These are phyloP conservation scores for Gastracanthus pulcherrimus DNA, from an alignment of 2,888 invertebrate genomes.

Conservation along the genomic window DNA sequence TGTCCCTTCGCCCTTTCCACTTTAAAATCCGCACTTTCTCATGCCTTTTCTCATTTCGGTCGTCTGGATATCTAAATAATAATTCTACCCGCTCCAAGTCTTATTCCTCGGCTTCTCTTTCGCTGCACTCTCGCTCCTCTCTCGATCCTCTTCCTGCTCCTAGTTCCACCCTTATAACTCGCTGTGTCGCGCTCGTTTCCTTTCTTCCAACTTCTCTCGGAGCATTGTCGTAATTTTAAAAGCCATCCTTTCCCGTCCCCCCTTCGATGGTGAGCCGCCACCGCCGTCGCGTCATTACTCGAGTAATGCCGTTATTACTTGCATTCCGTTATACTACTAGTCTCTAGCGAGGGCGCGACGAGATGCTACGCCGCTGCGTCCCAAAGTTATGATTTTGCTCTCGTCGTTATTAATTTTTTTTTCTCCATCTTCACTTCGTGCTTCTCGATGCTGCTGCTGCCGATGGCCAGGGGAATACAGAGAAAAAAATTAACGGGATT, in stretches of 20 bases:
- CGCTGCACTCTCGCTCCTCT: constrained; percentile 5
- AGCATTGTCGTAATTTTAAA: constrained; percentile 55
- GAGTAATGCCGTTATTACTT: constrained; percentile 58
- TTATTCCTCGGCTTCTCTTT: constrained; percentile 18
- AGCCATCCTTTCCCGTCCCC: constrained; percentile 42
- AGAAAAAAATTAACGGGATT: constrained; percentile 41
- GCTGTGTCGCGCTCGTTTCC: constrained; percentile 29
- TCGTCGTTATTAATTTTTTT: constrained; percentile 46
- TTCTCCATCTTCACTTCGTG: neutral
- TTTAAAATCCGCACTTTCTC: constrained; percentile 27
- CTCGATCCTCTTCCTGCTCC: constrained; percentile 13
- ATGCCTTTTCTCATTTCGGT: constrained; percentile 48
- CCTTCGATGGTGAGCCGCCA: constrained; percentile 14
- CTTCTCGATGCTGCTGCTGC: neutral
- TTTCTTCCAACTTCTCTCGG: constrained; percentile 26
- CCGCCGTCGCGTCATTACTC: constrained; percentile 49
- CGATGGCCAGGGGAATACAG: neutral
- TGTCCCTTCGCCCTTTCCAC: neutral
- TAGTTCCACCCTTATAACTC: neutral
- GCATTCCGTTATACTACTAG: constrained; percentile 36
- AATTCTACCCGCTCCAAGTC: constrained; percentile 42
- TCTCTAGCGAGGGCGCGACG: neutral
- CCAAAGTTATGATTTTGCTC: constrained; percentile 48
- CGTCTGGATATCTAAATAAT: constrained; percentile 52
- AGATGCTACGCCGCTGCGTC: neutral